These are phyloP conservation scores for Catagonus wagneri DNA, from an alignment of 2,113 vertebrate genomes.

Conservation along the genomic window DNA sequence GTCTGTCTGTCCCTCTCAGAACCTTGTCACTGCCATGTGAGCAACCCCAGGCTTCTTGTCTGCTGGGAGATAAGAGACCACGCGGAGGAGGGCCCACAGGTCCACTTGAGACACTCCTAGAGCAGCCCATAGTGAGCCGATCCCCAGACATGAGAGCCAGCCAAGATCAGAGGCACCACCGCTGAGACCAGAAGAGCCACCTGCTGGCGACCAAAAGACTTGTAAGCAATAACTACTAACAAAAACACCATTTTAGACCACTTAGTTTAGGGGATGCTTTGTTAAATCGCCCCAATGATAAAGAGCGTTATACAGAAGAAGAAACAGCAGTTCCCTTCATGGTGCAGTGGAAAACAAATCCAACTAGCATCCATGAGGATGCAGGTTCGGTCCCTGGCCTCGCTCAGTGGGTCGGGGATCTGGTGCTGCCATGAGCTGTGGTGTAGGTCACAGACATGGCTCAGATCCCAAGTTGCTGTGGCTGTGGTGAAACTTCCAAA, in stretches of 20 bases:
- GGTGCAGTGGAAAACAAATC: no score
- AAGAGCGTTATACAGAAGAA: background rate
- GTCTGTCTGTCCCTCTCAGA: background rate
- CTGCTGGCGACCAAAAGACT: background rate
- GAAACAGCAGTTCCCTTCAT: no score
- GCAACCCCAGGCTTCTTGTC: background rate
- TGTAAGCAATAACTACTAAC: background rate
- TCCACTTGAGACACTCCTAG: fast-evolving
- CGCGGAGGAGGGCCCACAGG: fast-evolving
- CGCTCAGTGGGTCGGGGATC: no score
- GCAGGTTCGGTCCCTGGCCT: no score
- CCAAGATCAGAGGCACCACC: no score
- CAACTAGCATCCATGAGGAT: no score
- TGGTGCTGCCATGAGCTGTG: no score
- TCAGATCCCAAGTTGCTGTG: no score
- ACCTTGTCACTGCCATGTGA: background rate
- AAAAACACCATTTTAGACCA: background rate
- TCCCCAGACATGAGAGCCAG: background rate
- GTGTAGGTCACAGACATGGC: no score
- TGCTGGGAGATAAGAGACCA: background rate
- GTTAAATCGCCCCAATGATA: background rate
- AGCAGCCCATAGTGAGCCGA: fast-evolving
- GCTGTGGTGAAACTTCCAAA: no score
- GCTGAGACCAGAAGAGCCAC: background rate
- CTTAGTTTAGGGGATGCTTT: background rate